These are phyloP conservation scores for Pogonocherus hispidulus DNA, from an alignment of 2,888 invertebrate species.

Conservation along the genomic window DNA sequence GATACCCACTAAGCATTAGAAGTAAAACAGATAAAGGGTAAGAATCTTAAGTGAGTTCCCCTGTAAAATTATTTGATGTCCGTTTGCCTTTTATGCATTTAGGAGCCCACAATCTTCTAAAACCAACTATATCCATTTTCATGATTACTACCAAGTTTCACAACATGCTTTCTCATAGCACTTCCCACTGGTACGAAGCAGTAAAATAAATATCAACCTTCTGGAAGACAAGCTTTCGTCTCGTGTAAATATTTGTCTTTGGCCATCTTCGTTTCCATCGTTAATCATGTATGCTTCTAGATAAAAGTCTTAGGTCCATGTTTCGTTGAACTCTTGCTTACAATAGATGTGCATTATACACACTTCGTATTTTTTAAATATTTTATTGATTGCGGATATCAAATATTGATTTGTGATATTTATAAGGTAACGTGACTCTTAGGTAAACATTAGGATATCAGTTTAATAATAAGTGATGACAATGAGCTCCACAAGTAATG, in stretches of 20 bases:
- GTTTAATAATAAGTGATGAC: too few species aligned
- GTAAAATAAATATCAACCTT: neutral
- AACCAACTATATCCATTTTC: neutral
- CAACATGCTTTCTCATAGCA: neutral
- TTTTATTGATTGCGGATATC: neutral
- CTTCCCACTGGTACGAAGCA: neutral
- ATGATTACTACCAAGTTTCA: slow-evolving; percentile 1
- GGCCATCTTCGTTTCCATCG: slow-evolving; percentile 18
- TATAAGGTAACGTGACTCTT: too few species aligned
- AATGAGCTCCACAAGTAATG: too few species aligned
- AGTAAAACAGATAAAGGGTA: too few species aligned
- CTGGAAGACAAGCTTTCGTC: slow-evolving; percentile 14
- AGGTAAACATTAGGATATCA: too few species aligned
- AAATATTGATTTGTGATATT: neutral
- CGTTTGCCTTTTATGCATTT: neutral
- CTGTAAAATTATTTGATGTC: too few species aligned
- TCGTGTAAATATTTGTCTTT: slow-evolving; percentile 26
- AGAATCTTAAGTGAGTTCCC: too few species aligned
- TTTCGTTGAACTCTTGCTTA: neutral
- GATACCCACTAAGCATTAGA: too few species aligned
- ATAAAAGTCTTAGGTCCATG: slow-evolving; percentile 7
- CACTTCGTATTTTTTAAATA: neutral
- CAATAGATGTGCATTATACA: neutral
- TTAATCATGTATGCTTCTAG: slow-evolving; percentile 19
- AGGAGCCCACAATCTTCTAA: neutral